Base-by-base conservation (phyloP, 2,797 vertebrate species). In the Pristis pectinata region DNA sequence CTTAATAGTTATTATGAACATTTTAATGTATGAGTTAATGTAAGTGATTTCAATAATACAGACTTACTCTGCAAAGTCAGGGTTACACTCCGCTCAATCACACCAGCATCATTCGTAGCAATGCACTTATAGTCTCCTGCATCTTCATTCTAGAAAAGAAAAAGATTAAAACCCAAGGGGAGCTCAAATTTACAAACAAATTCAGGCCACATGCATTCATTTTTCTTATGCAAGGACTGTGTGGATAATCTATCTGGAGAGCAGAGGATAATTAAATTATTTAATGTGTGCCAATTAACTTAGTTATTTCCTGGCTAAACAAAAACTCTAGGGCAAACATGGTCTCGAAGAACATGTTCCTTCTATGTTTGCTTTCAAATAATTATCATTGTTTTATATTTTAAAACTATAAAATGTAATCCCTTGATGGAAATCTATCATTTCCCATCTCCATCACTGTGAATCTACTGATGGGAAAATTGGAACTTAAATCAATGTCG, bases 101-200 rank as follows among this genome's bases (percentile, higher is more conserved):
- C 97, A 0, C 99, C 99, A 0, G 98, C 99, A 0, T 99, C 98
- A 0, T 99, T 99, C 94, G 98, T 97, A 13, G 99, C 99, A 94
- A 99, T 97, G 0, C 99, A 99, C 49, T 98, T 97, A 95, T 99
- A 99, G 96, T 97, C 98, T 59, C 98, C 99, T 1, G 98, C 98
- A 96, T 99, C 99, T 97, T 99, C 99, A 82, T 97, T 98, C 99
- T 99, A 95, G 2, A 27, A 95, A 94, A 95, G 94, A 82, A 10
- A 96, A 95, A 77, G 22, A 64, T 37, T 37, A 64, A 59, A 89
- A 89, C n/a, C 10, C 27, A n/a, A n/a, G 61, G 59, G 61, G 0
- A 22, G 8, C n/a, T n/a, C 34, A 91, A 22, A 91, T 64, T 37
- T 91, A 64, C 8, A 1, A 61, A 64, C 37, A 91, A 59, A 37